A percentile compares a stretch with the other conserved stretches of the same genome.
Evolutionary conservation across 2,797 vertebrate species (phyloP).

Genomic region (Danio albolineatus): DNA sequence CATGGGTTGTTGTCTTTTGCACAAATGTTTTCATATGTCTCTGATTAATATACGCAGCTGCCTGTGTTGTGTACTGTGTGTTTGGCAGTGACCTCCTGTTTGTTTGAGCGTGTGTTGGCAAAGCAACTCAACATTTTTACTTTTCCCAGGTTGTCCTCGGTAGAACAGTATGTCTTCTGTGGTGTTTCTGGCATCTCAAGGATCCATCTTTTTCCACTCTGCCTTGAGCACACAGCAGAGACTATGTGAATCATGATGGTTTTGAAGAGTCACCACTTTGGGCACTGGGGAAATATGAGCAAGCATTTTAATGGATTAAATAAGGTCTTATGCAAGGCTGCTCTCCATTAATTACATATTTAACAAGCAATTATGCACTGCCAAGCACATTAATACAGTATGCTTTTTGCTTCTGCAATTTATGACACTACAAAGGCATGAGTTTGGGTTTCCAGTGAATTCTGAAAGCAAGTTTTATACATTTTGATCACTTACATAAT

Average conservation of each 20-base stretch:
- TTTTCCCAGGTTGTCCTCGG: conserved; percentile 2
- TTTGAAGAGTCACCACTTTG: background rate
- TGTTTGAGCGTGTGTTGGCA: conserved; percentile 19
- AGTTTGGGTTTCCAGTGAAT: too few relatives aligned
- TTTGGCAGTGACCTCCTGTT: conserved; percentile 1
- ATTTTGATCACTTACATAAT: too few relatives aligned
- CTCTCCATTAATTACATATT: background rate
- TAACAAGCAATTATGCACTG: background rate
- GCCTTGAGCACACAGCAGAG: conserved; percentile 15
- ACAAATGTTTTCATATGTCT: background rate
- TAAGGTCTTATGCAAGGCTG: background rate
- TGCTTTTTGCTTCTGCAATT: background rate
- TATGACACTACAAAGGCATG: too few relatives aligned
- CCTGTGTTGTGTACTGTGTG: background rate
- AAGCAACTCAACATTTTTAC: background rate
- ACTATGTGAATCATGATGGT: conserved; percentile 33
- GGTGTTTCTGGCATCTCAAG: background rate
- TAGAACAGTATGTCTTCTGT: conserved; percentile 22
- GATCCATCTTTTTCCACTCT: conserved; percentile 18
- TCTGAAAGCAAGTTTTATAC: too few relatives aligned
- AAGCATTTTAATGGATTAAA: conserved; percentile 3
- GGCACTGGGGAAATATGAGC: conserved; percentile 22
- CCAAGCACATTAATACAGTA: background rate
- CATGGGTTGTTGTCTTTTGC: background rate
- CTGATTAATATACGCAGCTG: background rate